Percentiles rank a stretch among this genome's conserved stretches.
Evolutionary conservation across 2,888 invertebrate genomes (phyloP).

Genomic region (Melitaea athalia): DNA sequence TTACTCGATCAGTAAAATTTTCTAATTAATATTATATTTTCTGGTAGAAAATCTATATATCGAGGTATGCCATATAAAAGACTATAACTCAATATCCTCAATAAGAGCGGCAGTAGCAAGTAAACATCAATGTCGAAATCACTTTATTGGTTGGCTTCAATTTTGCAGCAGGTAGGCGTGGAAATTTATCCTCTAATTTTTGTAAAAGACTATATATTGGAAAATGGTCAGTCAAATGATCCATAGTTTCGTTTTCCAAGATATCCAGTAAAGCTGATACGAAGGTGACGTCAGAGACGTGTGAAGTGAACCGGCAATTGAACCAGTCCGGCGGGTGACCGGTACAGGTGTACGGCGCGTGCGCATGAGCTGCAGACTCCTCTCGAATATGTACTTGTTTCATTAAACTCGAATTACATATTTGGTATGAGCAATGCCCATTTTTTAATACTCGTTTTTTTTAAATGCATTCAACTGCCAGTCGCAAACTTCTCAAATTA

Average conservation of each 20-base stretch:
- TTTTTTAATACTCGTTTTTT: conserved; percentile 13
- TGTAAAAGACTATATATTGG: neutral
- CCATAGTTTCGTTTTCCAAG: neutral
- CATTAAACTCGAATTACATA: conserved; percentile 8
- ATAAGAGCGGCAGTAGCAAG: no score
- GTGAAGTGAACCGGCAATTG: conserved; percentile 36
- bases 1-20: no score
- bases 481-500: conserved; percentile 5
- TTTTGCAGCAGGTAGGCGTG: no score
- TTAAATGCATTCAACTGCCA: conserved; percentile 13
- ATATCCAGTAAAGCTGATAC: conserved; percentile 16
- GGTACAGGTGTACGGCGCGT: conserved; percentile 59
- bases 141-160: no score
- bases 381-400: conserved; percentile 7
- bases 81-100: no score
- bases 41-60: no score
- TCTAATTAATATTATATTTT: no score
- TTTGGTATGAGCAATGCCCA: conserved; percentile 5
- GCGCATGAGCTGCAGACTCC: conserved; percentile 35
- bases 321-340: conserved; percentile 48
- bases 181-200: neutral
- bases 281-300: conserved; percentile 39
- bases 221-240: neutral
- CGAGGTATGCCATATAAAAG: no score
- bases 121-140: no score